Percentiles rank a stretch among this genome's conserved stretches.
phyloP scores from a whole-genome alignment of 2,113 vertebrate species.

The Aegypius monachus region DNA sequence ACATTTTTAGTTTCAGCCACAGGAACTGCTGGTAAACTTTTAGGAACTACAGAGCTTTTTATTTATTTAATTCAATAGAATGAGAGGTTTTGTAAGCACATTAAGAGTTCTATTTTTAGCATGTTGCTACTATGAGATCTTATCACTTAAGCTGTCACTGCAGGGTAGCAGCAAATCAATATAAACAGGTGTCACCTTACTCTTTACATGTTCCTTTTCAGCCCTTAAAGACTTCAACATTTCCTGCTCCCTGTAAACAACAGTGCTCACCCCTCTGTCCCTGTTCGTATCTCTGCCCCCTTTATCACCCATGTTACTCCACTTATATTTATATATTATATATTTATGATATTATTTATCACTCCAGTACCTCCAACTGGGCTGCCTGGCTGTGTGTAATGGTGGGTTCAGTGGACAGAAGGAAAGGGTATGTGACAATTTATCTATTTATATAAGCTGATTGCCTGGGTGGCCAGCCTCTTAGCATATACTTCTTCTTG shows the following conservation, averaged over 20 bases:
- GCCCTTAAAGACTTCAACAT: background rate
- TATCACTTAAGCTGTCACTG: background rate
- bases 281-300: background rate
- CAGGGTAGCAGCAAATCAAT: background rate
- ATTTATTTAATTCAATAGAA: background rate
- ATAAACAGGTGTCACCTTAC: background rate
- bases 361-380: background rate
- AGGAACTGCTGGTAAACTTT: background rate
- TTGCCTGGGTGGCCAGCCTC: background rate
- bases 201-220: background rate
- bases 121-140: background rate
- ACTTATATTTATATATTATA: too few relatives aligned
- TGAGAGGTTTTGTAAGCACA: background rate
- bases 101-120: slow-evolving; percentile 24
- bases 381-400: background rate
- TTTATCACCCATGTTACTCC: background rate
- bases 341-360: too few relatives aligned
- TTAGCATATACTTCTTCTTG: background rate
- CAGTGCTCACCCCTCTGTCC: background rate
- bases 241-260: background rate
- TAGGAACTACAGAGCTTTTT: background rate
- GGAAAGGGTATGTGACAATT: background rate
- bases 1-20: background rate
- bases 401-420: background rate
- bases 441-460: background rate